phyloP scores from a whole-genome alignment of 2,888 invertebrate genomes.

The Slavum lentiscoides region DNA sequence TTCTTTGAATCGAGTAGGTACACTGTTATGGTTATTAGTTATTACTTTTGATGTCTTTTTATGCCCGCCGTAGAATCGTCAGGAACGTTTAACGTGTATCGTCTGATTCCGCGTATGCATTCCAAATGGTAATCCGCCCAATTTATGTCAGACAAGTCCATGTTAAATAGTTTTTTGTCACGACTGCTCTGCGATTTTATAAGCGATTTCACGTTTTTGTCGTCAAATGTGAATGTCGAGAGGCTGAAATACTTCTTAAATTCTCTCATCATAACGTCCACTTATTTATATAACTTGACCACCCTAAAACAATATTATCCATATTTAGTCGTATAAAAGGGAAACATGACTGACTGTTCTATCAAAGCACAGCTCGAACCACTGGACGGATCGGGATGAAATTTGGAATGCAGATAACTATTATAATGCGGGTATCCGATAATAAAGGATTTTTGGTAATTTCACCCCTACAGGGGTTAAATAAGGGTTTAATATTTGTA shows the following conservation, averaged over 20 bases:
- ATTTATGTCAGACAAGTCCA: conserved; percentile 71
- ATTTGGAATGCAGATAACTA: too few relatives aligned
- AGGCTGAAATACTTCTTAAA: not conserved
- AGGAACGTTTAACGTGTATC: conserved; percentile 76
- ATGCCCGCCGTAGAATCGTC: not conserved
- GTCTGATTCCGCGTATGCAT: conserved; percentile 74
- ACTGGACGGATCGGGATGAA: too few relatives aligned
- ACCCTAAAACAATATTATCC: not conserved
- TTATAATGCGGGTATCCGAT: too few relatives aligned
- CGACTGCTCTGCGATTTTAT: conserved; percentile 53
- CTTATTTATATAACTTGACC: not conserved
- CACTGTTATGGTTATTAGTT: not conserved
- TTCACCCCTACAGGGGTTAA: too few relatives aligned
- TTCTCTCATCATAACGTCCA: not conserved
- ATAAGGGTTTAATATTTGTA: too few relatives aligned
- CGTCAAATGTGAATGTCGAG: not conserved
- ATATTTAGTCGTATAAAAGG: too few relatives aligned
- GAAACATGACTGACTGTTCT: too few relatives aligned
- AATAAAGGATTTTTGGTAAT: too few relatives aligned
- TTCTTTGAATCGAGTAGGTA: too few relatives aligned
- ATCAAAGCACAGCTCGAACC: too few relatives aligned
- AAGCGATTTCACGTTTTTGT: not conserved
- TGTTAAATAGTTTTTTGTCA: conserved; percentile 71
- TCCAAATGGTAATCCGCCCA: conserved; percentile 77
- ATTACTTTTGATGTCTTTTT: conserved; percentile 25